Percentiles rank a stretch among this genome's conserved stretches.
Conservation (phyloP, 2,113 vertebrate species). For the Thomomys bottae region DNA sequence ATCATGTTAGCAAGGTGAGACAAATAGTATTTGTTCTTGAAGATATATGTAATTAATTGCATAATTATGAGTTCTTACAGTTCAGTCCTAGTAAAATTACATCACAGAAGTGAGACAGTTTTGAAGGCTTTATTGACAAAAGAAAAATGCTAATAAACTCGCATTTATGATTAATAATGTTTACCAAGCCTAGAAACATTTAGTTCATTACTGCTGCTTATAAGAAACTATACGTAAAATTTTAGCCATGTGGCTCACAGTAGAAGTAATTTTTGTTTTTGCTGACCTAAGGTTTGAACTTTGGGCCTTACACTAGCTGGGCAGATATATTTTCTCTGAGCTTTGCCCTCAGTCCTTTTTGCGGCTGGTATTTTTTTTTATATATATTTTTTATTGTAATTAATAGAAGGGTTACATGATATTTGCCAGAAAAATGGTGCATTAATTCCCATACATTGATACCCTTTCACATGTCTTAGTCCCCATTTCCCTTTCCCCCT, state of each 20-base stretch:
- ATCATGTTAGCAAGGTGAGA: neutral
- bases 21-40: constrained; percentile 43
- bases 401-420: too few species aligned
- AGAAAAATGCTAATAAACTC: constrained; percentile 35
- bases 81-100: constrained; percentile 28
- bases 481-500: too few species aligned
- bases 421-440: too few species aligned
- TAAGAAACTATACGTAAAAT: neutral
- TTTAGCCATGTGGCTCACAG: neutral
- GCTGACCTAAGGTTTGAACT: too few species aligned
- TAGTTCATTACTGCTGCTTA: neutral
- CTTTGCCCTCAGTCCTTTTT: too few species aligned
- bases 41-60: neutral
- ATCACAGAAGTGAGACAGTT: constrained; percentile 7
- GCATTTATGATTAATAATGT: constrained; percentile 18
- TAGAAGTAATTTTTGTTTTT: neutral
- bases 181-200: constrained; percentile 17
- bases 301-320: too few species aligned
- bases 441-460: too few species aligned
- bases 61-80: constrained; percentile 24
- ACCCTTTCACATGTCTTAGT: too few species aligned
- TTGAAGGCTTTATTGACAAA: constrained; percentile 22
- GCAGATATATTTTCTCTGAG: too few species aligned
- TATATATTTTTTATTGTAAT: too few species aligned
- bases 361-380: too few species aligned